Evolutionary conservation across 64 coral and sea anemone species (phyloP).

Genomic region (Anthopleura sola): DNA sequence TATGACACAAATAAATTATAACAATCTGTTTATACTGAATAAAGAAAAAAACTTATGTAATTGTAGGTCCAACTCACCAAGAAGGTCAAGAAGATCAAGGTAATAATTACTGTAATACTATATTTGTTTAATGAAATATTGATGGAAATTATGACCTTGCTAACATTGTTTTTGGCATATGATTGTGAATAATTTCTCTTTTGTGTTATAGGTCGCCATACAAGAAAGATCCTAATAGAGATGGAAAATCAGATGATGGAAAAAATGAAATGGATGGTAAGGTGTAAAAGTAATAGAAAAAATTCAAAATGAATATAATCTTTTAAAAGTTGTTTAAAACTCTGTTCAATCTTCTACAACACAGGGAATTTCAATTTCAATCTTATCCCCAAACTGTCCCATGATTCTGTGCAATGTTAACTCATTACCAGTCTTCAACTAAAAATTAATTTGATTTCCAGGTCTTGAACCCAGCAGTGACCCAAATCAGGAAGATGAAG

Average conservation of each 20-base stretch:
- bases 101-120: slow-evolving; percentile 38
- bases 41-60: no score
- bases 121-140: background rate
- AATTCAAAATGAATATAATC: background rate
- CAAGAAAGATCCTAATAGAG: slow-evolving; percentile 32
- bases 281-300: background rate
- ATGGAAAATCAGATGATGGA: background rate
- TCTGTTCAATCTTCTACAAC: no score
- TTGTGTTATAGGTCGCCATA: slow-evolving; percentile 52
- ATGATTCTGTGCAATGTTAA: no score
- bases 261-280: slow-evolving; percentile 37
- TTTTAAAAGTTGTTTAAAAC: no score
- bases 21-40: no score
- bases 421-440: no score
- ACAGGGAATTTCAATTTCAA: no score
- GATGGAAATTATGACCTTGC: no score
- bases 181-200: background rate
- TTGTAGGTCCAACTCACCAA: slow-evolving; percentile 79
- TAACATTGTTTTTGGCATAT: background rate
- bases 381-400: no score
- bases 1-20: no score
- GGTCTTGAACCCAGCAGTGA: slow-evolving; percentile 18
- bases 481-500: slow-evolving; percentile 59
- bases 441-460: no score
- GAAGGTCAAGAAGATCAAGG: slow-evolving; percentile 51